Percentiles rank a stretch among this genome's conserved stretches.
Conservation (phyloP, 2,888 invertebrate genomes). For the Protonemura montana region DNA sequence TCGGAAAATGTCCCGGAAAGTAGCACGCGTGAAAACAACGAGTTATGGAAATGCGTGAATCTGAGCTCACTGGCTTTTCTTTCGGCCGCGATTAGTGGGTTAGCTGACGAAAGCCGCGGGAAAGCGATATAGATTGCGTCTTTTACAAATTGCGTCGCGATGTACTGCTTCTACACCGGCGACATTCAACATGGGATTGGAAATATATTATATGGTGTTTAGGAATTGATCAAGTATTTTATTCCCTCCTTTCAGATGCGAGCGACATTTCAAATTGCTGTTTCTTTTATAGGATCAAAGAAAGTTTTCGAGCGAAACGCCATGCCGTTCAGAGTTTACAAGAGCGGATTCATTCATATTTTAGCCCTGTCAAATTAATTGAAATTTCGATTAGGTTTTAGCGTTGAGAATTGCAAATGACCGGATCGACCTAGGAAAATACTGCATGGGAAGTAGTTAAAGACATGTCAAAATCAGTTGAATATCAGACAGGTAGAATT, state of each 20-base stretch:
- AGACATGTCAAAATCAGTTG: slow-evolving; percentile 7
- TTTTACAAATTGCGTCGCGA: neutral
- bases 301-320: neutral
- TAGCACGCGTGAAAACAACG: neutral
- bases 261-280: slow-evolving; percentile 7
- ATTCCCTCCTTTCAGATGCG: neutral
- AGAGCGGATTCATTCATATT: neutral
- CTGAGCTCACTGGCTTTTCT: neutral
- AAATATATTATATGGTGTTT: neutral
- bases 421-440: neutral
- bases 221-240: slow-evolving; percentile 12
- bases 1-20: neutral
- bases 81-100: neutral
- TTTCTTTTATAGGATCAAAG: slow-evolving; percentile 12
- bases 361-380: neutral
- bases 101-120: neutral
- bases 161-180: neutral
- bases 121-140: neutral
- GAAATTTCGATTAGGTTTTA: neutral
- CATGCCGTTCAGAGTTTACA: neutral
- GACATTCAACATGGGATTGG: neutral
- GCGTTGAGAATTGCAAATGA: neutral
- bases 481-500: slow-evolving; percentile 2
- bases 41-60: slow-evolving; percentile 7
- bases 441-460: neutral